Conservation (phyloP, 2,113 vertebrate genomes). For the Prionailurus viverrinus region DNA sequence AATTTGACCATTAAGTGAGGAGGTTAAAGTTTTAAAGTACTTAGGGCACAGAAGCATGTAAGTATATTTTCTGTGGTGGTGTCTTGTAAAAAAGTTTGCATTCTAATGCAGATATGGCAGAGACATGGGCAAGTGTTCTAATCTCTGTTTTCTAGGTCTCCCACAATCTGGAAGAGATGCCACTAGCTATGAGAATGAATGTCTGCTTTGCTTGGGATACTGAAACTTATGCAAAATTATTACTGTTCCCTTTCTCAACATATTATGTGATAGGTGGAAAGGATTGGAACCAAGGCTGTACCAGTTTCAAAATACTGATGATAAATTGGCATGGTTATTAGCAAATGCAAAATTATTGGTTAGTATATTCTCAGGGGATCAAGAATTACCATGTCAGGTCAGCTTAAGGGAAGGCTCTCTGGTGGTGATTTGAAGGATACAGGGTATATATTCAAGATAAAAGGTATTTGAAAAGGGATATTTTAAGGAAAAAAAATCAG, state of each 20-base stretch:
- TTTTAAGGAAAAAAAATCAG: neutral
- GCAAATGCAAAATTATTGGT: neutral
- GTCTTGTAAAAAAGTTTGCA: constrained; percentile 6
- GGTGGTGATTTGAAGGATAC: constrained; percentile 29
- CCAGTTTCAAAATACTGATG: constrained; percentile 39
- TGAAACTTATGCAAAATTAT: neutral
- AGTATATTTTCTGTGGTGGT: constrained; percentile 42
- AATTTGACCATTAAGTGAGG: constrained; percentile 38
- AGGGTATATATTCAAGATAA: neutral
- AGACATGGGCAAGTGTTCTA: neutral
- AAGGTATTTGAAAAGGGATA: neutral
- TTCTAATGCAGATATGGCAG: constrained; percentile 26
- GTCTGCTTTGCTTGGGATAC: neutral
- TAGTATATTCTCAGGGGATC: neutral
- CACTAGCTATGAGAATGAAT: neutral
- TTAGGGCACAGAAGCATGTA: constrained; percentile 9
- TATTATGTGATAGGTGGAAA: constrained; percentile 15
- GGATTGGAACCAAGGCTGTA: neutral
- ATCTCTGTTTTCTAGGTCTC: neutral
- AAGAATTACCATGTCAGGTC: constrained; percentile 21
- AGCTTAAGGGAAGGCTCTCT: neutral
- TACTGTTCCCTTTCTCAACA: neutral
- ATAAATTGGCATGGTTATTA: constrained; percentile 7
- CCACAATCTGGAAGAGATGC: constrained; percentile 37
- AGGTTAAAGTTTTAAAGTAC: constrained; percentile 55